These are phyloP conservation scores for Cochlearius cochlearius DNA, from an alignment of 2,113 vertebrate species.

Conservation along the genomic window DNA sequence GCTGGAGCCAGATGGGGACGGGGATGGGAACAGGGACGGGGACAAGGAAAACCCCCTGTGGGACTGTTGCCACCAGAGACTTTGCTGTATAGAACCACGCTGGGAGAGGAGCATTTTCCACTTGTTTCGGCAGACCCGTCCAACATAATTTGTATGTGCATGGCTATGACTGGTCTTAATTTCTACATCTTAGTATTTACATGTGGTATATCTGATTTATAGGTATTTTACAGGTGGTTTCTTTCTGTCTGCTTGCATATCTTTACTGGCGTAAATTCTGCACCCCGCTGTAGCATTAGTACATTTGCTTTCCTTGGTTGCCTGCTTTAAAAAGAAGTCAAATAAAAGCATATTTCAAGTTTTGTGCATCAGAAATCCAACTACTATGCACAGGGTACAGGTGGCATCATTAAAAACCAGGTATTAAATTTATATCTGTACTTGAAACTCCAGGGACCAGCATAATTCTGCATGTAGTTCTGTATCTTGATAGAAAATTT, in stretches of 20 bases:
- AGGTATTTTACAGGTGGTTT: no score
- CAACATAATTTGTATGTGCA: background rate
- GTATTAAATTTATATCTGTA: background rate
- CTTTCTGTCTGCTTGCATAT: background rate
- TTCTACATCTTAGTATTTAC: background rate
- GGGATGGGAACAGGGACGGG: background rate
- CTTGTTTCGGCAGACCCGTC: background rate
- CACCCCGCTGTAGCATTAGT: background rate
- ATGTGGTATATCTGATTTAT: background rate
- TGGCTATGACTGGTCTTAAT: no score
- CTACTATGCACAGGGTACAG: background rate
- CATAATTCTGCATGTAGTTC: background rate
- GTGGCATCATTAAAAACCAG: background rate
- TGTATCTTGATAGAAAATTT: background rate
- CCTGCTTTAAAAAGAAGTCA: background rate
- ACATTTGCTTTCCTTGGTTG: background rate
- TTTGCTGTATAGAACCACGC: background rate
- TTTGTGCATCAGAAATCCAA: background rate
- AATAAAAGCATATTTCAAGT: background rate
- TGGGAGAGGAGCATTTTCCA: background rate
- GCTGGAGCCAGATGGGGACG: background rate
- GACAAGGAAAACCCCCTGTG: background rate
- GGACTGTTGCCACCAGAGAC: background rate
- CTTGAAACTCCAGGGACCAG: background rate
- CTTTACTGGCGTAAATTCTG: background rate